Evolutionary conservation across 1,140 invertebrate species (phyloP).

Genomic region (Drosophila jambulina): DNA sequence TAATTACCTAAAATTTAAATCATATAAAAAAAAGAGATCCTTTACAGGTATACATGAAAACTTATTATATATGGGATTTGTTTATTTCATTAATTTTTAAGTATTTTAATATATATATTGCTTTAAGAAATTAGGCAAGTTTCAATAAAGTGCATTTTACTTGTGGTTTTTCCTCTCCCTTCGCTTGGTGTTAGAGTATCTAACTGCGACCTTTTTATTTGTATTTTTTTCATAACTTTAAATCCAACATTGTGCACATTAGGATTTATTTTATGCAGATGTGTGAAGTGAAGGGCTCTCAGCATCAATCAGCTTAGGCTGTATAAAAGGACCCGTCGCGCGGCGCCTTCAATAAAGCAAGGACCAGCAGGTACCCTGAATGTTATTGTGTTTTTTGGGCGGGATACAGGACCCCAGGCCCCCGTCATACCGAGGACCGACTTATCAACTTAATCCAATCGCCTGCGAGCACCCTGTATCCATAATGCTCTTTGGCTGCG

Average conservation of each 20-base stretch:
- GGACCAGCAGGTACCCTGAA: conserved; percentile 30
- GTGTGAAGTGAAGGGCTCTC: conserved; percentile 41
- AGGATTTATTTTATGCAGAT: conserved; percentile 44
- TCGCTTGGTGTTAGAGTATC: neutral
- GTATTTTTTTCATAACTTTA: conserved; percentile 5
- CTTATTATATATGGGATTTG: neutral
- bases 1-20: neutral
- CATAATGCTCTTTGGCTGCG: conserved; percentile 48
- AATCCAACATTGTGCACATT: conserved; percentile 30
- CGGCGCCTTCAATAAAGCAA: conserved; percentile 30
- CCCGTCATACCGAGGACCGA: neutral
- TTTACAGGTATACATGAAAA: neutral
- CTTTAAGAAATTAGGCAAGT: neutral
- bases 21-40: too few relatives aligned
- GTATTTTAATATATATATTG: neutral
- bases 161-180: too few relatives aligned
- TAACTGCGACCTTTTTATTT: neutral
- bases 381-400: conserved; percentile 28
- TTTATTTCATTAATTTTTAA: neutral
- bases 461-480: conserved; percentile 35
- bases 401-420: neutral
- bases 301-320: conserved; percentile 42
- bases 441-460: conserved; percentile 60
- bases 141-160: neutral
- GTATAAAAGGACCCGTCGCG: conserved; percentile 1